A percentile compares a stretch with the other conserved stretches of the same genome.
Evolutionary conservation across 1,140 invertebrate genomes (phyloP).

Genomic region (Brachionus angularis): DNA sequence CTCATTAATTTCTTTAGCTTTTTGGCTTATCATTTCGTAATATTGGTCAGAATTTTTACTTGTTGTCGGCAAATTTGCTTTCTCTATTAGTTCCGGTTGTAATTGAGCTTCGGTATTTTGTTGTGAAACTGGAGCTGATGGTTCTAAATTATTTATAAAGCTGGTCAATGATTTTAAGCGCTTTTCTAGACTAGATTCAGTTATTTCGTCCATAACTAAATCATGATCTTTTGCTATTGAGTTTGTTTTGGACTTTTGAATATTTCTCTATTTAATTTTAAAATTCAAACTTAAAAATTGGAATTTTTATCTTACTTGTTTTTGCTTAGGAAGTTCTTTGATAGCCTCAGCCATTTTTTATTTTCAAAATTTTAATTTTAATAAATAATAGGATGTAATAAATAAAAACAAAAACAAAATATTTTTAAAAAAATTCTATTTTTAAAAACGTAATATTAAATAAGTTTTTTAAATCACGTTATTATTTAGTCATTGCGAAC

Average conservation of each 20-base stretch:
- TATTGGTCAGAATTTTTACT: not conserved
- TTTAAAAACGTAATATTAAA: too few species aligned
- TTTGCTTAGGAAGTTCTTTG: conserved; percentile 26
- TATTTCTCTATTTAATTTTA: not conserved
- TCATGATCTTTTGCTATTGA: conserved; percentile 5
- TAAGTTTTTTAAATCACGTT: too few species aligned
- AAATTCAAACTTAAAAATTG: not conserved
- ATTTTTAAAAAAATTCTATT: too few species aligned
- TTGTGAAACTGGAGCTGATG: not conserved
- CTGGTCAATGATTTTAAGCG: conserved; percentile 2
- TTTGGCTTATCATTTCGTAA: conserved; percentile 7
- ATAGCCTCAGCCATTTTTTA: conserved; percentile 35
- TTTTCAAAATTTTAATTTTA: too few species aligned
- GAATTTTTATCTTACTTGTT: not conserved
- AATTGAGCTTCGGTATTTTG: not conserved
- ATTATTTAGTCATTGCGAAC: too few species aligned
- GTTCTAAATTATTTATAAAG: conserved; percentile 28
- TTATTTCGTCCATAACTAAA: not conserved
- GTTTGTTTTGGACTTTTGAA: not conserved
- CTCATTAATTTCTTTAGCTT: conserved; percentile 15
- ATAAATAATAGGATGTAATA: too few species aligned
- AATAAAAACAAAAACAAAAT: too few species aligned
- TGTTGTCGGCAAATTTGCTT: not conserved
- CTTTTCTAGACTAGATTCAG: conserved; percentile 20
- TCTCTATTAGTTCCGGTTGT: not conserved